Evolutionary conservation across 1,140 invertebrate species (phyloP).

Genomic region (Steinernema khuongi): DNA sequence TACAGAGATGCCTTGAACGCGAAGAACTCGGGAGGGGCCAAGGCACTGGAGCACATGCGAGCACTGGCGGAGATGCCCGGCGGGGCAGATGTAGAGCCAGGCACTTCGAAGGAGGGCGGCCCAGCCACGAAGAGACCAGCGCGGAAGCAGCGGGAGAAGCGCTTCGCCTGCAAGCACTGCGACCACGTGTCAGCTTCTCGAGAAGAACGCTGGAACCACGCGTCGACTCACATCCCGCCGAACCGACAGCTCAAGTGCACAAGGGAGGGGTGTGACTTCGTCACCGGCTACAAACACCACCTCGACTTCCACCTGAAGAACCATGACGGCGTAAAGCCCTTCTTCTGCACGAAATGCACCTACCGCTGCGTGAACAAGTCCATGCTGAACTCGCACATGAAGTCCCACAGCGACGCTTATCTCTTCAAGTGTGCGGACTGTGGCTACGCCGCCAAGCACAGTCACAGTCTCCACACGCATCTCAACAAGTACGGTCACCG

Average conservation of each 20-base stretch:
- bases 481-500: conserved; percentile 81
- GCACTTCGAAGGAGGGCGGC: conserved; percentile 1
- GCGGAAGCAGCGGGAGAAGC: conserved; percentile 67
- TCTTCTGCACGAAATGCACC: conserved; percentile 81
- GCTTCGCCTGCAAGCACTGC: conserved; percentile 81
- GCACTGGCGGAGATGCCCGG: conserved; percentile 73
- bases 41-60: conserved; percentile 41
- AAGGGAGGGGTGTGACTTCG: conserved; percentile 77
- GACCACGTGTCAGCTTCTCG: conserved; percentile 94
- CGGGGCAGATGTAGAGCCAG: conserved; percentile 63
- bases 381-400: conserved; percentile 96
- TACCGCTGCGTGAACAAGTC: conserved; percentile 96
- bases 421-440: conserved; percentile 90
- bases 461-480: conserved; percentile 90
- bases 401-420: conserved; percentile 91
- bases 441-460: conserved; percentile 94
- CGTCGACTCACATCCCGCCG: conserved; percentile 73
- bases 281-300: conserved; percentile 82
- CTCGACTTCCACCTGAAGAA: conserved; percentile 91
- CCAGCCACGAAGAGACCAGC: conserved; percentile 63
- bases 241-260: conserved; percentile 81
- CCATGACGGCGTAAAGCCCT: conserved; percentile 89
- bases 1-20: neutral
- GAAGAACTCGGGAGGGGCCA: conserved; percentile 1
- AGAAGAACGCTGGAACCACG: conserved; percentile 67